A percentile compares a stretch with the other conserved stretches of the same genome.
Conservation (phyloP, 2,888 invertebrate genomes). For the Boloria selene region DNA sequence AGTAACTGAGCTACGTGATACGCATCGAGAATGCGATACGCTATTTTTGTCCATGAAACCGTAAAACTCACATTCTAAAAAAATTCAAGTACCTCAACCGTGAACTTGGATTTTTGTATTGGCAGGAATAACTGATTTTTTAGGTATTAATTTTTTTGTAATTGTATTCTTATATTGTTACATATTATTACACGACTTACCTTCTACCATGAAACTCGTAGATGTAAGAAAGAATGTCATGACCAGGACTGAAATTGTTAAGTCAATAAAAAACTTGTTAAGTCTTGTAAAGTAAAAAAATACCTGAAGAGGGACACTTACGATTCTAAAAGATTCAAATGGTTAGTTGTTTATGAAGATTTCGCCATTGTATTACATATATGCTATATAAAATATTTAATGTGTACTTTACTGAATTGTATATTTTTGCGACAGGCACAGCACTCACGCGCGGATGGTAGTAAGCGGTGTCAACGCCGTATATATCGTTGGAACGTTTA, state of each 20-base stretch:
- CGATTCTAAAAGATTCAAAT: too few relatives aligned
- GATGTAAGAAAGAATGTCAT: too few relatives aligned
- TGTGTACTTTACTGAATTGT: constrained; percentile 3
- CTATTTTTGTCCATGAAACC: constrained; percentile 28
- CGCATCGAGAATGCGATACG: constrained; percentile 52
- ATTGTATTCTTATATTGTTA: too few relatives aligned
- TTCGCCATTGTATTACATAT: not conserved
- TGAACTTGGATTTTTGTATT: not conserved
- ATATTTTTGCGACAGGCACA: constrained; percentile 77
- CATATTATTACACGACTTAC: too few relatives aligned
- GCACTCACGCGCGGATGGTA: constrained; percentile 90
- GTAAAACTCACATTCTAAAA: constrained; percentile 27
- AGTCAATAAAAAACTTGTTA: too few relatives aligned
- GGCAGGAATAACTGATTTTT: not conserved
- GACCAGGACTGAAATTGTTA: too few relatives aligned
- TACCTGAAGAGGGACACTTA: too few relatives aligned
- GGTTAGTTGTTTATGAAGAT: not conserved
- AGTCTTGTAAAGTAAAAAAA: too few relatives aligned
- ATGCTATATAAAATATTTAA: not conserved
- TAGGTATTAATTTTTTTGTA: too few relatives aligned
- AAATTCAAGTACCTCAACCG: constrained; percentile 12
- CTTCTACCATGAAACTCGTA: too few relatives aligned
- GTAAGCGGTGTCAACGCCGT: constrained; percentile 90
- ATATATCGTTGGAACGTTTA: constrained; percentile 90
- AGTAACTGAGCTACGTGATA: constrained; percentile 73